Percentiles rank a stretch among this genome's conserved stretches.
These are phyloP conservation scores for Heliconius charithonia DNA, from an alignment of 2,888 invertebrate genomes.

Conservation along the genomic window DNA sequence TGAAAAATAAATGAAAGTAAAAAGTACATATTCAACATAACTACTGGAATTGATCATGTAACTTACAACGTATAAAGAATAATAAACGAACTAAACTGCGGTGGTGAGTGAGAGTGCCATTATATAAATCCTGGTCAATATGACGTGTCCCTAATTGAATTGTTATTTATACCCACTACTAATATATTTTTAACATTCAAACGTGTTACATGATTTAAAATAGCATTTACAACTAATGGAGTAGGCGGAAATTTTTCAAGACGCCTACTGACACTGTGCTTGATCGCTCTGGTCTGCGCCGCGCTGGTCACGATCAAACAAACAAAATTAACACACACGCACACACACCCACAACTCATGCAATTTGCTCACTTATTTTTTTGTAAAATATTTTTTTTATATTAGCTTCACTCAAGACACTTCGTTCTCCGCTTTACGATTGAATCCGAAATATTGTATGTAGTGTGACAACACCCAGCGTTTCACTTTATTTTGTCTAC, in stretches of 20 bases:
- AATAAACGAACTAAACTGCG: not conserved
- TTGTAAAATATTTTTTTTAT: not conserved
- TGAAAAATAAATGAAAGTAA: not conserved
- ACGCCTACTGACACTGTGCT: constrained; percentile 16
- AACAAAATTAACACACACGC: not conserved
- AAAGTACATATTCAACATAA: not conserved
- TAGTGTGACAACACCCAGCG: no score
- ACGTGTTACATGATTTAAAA: not conserved
- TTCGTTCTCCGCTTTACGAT: not conserved
- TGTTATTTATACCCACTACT: not conserved
- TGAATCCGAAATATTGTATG: not conserved
- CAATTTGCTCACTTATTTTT: not conserved
- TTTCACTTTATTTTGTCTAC: no score
- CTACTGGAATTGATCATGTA: not conserved
- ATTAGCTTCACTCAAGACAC: not conserved
- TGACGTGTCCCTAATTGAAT: constrained; percentile 6
- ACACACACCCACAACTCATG: not conserved
- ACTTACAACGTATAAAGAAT: not conserved
- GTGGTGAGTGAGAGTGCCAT: not conserved
- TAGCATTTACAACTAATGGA: constrained; percentile 13
- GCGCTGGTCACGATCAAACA: not conserved
- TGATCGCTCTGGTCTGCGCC: not conserved
- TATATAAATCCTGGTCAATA: not conserved
- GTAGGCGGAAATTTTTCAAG: constrained; percentile 17
- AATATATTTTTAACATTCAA: not conserved